Evolutionary conservation across 2,888 invertebrate species (phyloP).

Genomic region (Exephanes ischioxanthus): DNA sequence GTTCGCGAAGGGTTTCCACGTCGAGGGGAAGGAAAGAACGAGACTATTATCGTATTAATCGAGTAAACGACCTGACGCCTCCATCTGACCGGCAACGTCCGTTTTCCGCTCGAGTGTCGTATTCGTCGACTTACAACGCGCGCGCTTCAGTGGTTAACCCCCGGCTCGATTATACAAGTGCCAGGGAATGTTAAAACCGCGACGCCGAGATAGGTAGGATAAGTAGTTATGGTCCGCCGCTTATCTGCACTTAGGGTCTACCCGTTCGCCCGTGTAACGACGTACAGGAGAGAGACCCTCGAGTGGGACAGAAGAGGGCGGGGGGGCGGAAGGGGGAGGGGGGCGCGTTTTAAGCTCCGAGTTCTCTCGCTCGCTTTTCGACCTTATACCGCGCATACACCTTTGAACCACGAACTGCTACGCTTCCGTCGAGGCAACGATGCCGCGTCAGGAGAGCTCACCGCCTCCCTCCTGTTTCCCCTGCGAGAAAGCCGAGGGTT

Average conservation of each 20-base stretch:
- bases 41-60: background rate
- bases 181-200: conserved; percentile 53
- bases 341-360: conserved; percentile 53
- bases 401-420: conserved; percentile 43
- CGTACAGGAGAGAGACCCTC: conserved; percentile 46
- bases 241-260: conserved; percentile 69
- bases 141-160: conserved; percentile 9
- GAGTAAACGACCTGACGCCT: background rate
- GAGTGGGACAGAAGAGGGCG: conserved; percentile 31
- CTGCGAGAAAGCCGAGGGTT: conserved; percentile 46
- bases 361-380: conserved; percentile 30
- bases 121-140: background rate
- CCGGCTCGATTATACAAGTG: conserved; percentile 34
- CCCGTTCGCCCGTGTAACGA: conserved; percentile 61
- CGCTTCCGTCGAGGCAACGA: conserved; percentile 15
- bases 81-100: conserved; percentile 22
- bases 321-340: background rate
- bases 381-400: conserved; percentile 27
- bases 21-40: background rate
- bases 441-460: conserved; percentile 50
- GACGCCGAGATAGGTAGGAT: conserved; percentile 46
- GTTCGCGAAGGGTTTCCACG: background rate
- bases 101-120: conserved; percentile 13
- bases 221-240: conserved; percentile 68
- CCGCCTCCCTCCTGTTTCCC: background rate